Evolutionary conservation across 2,888 invertebrate species (phyloP).

Genomic region (Apamea sordens): DNA sequence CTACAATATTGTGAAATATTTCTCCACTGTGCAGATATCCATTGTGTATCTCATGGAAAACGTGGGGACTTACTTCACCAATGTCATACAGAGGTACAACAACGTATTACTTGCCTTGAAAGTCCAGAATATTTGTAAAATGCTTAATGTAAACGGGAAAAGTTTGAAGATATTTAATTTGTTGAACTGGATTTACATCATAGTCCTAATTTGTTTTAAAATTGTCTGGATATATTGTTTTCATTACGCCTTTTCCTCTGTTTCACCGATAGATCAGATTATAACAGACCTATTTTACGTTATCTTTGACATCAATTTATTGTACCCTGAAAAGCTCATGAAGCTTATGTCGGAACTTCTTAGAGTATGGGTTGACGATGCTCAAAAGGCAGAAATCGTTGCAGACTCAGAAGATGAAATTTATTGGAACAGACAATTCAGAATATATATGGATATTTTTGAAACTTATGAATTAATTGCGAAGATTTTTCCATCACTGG

Average conservation of each 20-base stretch:
- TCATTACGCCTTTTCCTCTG: not conserved
- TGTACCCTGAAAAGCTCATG: slow-evolving; percentile 1
- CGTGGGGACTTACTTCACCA: not conserved
- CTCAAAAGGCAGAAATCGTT: not conserved
- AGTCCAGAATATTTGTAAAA: slow-evolving; percentile 26
- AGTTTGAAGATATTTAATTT: not conserved
- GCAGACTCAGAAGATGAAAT: slow-evolving; percentile 2
- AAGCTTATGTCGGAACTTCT: slow-evolving; percentile 15
- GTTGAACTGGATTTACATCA: slow-evolving; percentile 3
- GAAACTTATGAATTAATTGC: slow-evolving; percentile 17
- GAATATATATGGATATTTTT: slow-evolving; percentile 7
- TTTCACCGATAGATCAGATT: not conserved
- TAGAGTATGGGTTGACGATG: slow-evolving; percentile 13
- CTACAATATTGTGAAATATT: slow-evolving; percentile 3
- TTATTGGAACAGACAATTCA: slow-evolving; percentile 9
- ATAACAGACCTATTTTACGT: not conserved
- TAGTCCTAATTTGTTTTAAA: not conserved
- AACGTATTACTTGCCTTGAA: slow-evolving; percentile 6
- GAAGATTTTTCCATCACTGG: slow-evolving; percentile 7
- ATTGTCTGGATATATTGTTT: not conserved
- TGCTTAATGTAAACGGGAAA: not conserved
- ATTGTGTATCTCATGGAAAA: not conserved
- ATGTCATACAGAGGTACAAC: slow-evolving; percentile 2
- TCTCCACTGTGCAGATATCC: not conserved
- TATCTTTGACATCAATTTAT: slow-evolving; percentile 19